A percentile compares a stretch with the other conserved stretches of the same genome.
Evolutionary conservation across 2,888 invertebrate genomes (phyloP).

Genomic region (Salpingus planirostris): DNA sequence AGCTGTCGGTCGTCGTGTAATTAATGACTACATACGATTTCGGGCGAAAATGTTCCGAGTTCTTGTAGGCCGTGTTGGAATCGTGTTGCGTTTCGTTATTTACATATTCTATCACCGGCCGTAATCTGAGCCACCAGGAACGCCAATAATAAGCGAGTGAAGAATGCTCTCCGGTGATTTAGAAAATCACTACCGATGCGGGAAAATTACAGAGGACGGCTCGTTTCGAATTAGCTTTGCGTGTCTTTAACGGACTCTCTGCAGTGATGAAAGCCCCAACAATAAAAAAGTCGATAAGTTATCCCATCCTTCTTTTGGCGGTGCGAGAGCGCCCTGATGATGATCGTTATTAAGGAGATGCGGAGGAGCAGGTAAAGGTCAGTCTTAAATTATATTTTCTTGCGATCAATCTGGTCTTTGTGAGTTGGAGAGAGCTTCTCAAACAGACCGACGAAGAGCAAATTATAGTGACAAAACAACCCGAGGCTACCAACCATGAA

Average conservation of each 20-base stretch:
- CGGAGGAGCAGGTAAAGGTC: background rate
- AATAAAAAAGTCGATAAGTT: slow-evolving; percentile 11
- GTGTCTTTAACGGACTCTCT: slow-evolving; percentile 18
- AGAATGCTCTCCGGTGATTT: slow-evolving; percentile 19
- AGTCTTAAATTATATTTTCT: background rate
- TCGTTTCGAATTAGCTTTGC: slow-evolving; percentile 20
- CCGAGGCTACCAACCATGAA: slow-evolving; percentile 1
- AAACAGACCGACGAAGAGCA: background rate
- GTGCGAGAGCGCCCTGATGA: background rate
- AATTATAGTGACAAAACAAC: slow-evolving; percentile 3
- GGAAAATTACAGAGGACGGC: slow-evolving; percentile 23
- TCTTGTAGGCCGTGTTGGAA: too few species aligned
- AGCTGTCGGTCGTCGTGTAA: too few species aligned
- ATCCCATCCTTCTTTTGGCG: background rate
- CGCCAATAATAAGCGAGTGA: slow-evolving; percentile 15
- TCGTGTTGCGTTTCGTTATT: slow-evolving; percentile 12
- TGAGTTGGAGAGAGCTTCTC: slow-evolving; percentile 1
- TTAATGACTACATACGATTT: too few species aligned
- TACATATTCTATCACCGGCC: slow-evolving; percentile 19
- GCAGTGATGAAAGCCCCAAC: slow-evolving; percentile 8
- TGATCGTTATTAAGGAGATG: background rate
- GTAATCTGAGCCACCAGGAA: slow-evolving; percentile 18
- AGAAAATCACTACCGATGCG: slow-evolving; percentile 20
- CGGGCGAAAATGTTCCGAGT: too few species aligned
- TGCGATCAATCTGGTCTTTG: background rate